Conservation (phyloP, 2,888 invertebrate species). For the Anoplius nigerrimus region DNA sequence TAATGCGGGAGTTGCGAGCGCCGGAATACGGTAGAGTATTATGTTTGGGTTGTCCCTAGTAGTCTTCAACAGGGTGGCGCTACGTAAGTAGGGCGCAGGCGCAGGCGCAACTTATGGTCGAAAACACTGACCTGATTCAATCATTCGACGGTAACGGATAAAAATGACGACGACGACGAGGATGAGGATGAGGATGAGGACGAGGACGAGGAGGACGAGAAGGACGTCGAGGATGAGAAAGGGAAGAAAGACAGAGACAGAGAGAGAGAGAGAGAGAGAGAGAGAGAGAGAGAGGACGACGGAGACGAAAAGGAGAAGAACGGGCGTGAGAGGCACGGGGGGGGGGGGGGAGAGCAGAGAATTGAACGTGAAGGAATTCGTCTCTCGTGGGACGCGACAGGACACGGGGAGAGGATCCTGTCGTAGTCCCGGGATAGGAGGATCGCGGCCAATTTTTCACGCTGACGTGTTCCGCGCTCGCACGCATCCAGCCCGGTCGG, state of each 20-base stretch:
- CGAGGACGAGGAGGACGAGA: too few species aligned
- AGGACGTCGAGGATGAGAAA: too few species aligned
- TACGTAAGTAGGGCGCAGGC: slow-evolving; percentile 62
- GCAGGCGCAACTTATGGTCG: slow-evolving; percentile 72
- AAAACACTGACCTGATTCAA: slow-evolving; percentile 74
- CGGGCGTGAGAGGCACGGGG: neutral
- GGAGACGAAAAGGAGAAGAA: slow-evolving; percentile 8
- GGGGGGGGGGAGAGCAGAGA: neutral
- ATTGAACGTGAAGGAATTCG: too few species aligned
- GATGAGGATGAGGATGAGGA: neutral
- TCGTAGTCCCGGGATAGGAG: too few species aligned
- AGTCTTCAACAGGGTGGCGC: slow-evolving; percentile 71
- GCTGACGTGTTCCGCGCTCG: too few species aligned
- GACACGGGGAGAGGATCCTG: too few species aligned
- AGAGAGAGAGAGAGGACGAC: too few species aligned
- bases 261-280: too few species aligned
- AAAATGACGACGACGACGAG: slow-evolving; percentile 17
- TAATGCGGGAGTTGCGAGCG: slow-evolving; percentile 47
- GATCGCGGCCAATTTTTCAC: too few species aligned
- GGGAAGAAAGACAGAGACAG: too few species aligned
- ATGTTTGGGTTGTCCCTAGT: slow-evolving; percentile 69
- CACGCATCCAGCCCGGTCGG: too few species aligned
- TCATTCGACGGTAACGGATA: slow-evolving; percentile 53
- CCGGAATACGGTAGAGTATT: slow-evolving; percentile 52
- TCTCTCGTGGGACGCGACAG: too few species aligned